These are phyloP conservation scores for Rattus rattus DNA, from an alignment of 2,113 vertebrate species.

Conservation along the genomic window DNA sequence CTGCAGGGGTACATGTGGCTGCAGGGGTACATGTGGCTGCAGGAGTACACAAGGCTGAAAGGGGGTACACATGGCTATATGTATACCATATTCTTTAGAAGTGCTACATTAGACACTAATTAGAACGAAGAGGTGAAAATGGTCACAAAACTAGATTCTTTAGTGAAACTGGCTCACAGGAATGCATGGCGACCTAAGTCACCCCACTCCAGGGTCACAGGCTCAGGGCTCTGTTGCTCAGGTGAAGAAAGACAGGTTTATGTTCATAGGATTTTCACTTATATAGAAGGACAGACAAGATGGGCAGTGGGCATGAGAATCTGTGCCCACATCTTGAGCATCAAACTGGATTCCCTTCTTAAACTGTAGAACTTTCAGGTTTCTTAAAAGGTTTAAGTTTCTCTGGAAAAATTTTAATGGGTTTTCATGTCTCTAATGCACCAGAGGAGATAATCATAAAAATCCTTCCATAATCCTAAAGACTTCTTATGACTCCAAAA, in stretches of 20 bases:
- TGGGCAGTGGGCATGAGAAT: neutral
- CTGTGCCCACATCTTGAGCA: neutral
- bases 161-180: neutral
- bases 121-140: neutral
- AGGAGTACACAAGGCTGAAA: neutral
- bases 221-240: neutral
- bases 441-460: slow-evolving; percentile 26
- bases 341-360: neutral
- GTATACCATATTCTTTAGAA: neutral
- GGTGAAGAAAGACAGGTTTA: neutral
- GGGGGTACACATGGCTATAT: neutral
- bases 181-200: neutral
- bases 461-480: slow-evolving; percentile 48
- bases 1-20: neutral
- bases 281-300: neutral
- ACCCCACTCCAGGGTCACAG: neutral
- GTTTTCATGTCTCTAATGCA: slow-evolving; percentile 34
- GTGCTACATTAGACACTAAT: neutral
- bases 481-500: slow-evolving; percentile 58
- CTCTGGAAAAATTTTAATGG: slow-evolving; percentile 42
- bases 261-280: neutral
- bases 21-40: neutral
- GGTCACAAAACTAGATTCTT: neutral
- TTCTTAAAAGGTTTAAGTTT: slow-evolving; percentile 61
- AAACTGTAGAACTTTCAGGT: slow-evolving; percentile 53